These are phyloP conservation scores for Lordiphosa andalusiaca DNA, from an alignment of 2,888 invertebrate species.

Conservation along the genomic window DNA sequence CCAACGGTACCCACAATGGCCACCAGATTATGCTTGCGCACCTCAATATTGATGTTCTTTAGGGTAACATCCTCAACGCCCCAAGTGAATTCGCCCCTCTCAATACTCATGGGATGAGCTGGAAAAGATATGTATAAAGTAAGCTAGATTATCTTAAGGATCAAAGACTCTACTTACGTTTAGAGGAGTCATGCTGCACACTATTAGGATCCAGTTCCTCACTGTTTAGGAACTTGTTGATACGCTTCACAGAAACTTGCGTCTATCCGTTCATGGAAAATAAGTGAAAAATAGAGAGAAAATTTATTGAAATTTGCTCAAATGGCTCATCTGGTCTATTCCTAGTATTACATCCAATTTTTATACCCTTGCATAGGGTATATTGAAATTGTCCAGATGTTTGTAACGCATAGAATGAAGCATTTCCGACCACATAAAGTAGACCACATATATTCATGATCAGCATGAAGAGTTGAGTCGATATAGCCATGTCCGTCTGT, in stretches of 20 bases:
- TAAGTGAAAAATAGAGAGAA: conserved; percentile 45
- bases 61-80: conserved; percentile 86
- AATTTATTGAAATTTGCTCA: conserved; percentile 7
- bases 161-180: conserved; percentile 82
- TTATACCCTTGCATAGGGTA: too few species aligned
- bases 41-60: conserved; percentile 87
- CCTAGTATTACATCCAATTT: too few species aligned
- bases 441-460: too few species aligned
- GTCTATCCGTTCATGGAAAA: conserved; percentile 82
- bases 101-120: conserved; percentile 90
- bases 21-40: conserved; percentile 86
- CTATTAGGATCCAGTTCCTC: conserved; percentile 92
- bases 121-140: not conserved
- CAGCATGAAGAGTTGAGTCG: too few species aligned
- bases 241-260: conserved; percentile 92
- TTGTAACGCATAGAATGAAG: too few species aligned
- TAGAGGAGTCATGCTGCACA: conserved; percentile 87
- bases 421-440: too few species aligned
- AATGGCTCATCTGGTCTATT: too few species aligned
- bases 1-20: conserved; percentile 95
- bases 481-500: too few species aligned
- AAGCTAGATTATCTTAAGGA: too few species aligned
- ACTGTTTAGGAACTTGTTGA: conserved; percentile 94
- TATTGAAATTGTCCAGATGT: too few species aligned
- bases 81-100: conserved; percentile 95